Evolutionary conservation across 2,113 vertebrate genomes (phyloP).

Genomic region (Riparia riparia): DNA sequence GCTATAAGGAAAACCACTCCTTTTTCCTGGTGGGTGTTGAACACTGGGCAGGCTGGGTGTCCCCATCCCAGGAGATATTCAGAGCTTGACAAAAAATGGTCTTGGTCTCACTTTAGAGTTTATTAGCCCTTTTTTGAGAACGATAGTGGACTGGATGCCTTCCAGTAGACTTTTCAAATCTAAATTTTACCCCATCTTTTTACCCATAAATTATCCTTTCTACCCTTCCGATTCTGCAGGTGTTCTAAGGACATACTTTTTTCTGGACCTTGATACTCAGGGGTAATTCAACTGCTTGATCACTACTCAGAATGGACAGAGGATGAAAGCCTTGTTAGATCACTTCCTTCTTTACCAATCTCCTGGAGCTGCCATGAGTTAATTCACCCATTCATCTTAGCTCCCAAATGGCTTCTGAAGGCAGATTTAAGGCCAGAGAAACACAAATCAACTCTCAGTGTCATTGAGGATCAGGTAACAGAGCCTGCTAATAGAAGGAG

Average conservation of each 20-base stretch:
- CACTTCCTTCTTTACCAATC: background rate
- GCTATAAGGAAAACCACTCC: background rate
- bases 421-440: background rate
- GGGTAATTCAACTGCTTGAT: background rate
- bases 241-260: background rate
- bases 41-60: background rate
- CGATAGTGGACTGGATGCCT: background rate
- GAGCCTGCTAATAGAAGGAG: background rate
- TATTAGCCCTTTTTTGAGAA: background rate
- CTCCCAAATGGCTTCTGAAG: background rate
- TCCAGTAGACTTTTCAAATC: background rate
- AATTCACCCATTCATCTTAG: background rate
- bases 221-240: background rate
- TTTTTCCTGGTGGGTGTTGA: background rate
- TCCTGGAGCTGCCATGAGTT: background rate
- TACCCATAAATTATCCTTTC: background rate
- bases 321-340: background rate
- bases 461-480: background rate
- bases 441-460: background rate
- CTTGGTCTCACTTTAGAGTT: background rate
- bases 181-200: background rate
- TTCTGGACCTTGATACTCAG: background rate
- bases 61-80: background rate
- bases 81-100: background rate
- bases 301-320: rapidly evolving